Evolutionary conservation across 2,888 invertebrate genomes (phyloP).

Genomic region (Spilarctia lutea): DNA sequence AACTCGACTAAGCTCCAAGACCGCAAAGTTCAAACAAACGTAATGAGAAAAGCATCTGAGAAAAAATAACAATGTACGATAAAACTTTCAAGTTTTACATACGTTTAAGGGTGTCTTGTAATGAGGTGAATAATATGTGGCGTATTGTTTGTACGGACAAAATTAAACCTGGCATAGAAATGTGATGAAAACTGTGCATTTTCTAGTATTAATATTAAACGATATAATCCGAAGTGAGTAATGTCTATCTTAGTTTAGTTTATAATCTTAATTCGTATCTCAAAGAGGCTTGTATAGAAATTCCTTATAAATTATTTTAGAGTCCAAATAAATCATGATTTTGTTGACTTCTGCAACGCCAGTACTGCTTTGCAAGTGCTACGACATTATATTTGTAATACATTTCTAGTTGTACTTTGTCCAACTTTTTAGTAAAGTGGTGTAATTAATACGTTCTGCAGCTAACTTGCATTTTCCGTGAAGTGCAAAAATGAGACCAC

Average conservation of each 20-base stretch:
- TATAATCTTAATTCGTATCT: no score
- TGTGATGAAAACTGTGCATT: background rate
- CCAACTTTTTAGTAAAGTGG: background rate
- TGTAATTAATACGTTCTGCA: background rate
- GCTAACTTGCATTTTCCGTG: background rate
- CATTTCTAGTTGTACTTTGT: background rate
- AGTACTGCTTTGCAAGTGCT: no score
- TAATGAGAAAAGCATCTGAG: conserved; percentile 21
- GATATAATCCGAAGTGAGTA: no score
- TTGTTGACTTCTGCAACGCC: no score
- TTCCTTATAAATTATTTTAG: no score
- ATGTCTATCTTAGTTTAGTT: no score
- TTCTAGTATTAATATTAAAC: background rate
- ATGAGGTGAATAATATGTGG: background rate
- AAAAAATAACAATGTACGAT: conserved; percentile 32
- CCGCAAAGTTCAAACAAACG: conserved; percentile 38
- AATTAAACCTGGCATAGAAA: background rate
- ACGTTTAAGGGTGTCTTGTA: background rate
- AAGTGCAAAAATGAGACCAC: background rate
- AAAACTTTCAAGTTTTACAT: background rate
- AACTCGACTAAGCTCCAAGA: conserved; percentile 27
- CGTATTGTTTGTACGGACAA: background rate
- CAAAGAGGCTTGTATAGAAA: no score
- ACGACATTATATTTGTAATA: background rate
- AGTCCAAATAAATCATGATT: no score